Evolutionary conservation across 2,888 invertebrate species (phyloP), one percentile per base, ranked within the genome.

Genomic region (Eilema sororculum): DNA sequence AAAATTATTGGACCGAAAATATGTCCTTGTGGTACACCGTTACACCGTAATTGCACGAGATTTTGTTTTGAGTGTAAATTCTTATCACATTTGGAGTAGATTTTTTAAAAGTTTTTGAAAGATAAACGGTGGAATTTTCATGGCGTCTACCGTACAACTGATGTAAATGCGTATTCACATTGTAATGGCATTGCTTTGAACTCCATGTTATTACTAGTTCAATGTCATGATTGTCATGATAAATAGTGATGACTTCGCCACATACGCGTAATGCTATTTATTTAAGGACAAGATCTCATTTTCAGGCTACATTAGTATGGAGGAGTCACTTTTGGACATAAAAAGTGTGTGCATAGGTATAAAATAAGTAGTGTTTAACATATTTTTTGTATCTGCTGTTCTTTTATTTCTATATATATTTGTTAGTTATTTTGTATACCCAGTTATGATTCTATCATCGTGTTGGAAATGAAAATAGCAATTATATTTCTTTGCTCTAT

Each of bases 211-310:
- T 82, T 79, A 84, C 73, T 86, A 85, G 88, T 88, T 89, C 90
- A 90, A 90, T 89, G 90, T 90, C 89, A 89, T 77, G 80, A 84
- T 75, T 28, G 28, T 59, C 24, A 20, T 60, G 20, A 74, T 71
- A 79, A 3, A 41, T 74, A 69, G 73, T 83, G 76, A 86, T 83
- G 73, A 76, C 77, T 75, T 69, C 67, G 67, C 74, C 80, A 82
- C 74, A 86, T 78, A 79, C 63, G 69, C 73, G 65, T 68, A 46
- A 64, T 72, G 63, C 33, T 71, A 69, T 77, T 70, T 73, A 5
- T 65, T 82, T 82, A 84, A 84, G 80, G 76, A 20, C 75, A 75
- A 77, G 72, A 60, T 67, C 16, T 28, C 22, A 8, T 5, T 46
- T 37, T 22, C 3, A 28, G 0, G 61, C 16, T 8, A 41, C 28